Evolutionary conservation across 2,888 invertebrate genomes (phyloP), one percentile per base, ranked within the genome.

Genomic region (Neuroscelio doddi): DNA sequence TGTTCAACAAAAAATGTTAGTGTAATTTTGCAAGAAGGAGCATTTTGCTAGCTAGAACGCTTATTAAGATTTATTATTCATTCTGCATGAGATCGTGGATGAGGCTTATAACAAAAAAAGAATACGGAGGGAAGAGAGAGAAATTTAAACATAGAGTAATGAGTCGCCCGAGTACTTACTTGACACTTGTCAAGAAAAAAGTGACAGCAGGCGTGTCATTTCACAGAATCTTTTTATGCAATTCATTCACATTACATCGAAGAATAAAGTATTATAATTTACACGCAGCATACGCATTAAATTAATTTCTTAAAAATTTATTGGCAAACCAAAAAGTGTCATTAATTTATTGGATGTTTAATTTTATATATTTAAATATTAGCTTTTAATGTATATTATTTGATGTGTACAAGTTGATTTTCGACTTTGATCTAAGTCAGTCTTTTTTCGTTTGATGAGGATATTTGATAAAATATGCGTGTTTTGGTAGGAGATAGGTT

Each of bases 51-150:
- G 55, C 52, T 64, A 62, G 58, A 61, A 61, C 44, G 64, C 64
- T 68, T 68, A 62, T 64, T 68, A 64, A 58, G 50, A 45, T 62
- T 68, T 63, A 62, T 61, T 57, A 61, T 50, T 58, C 58, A 51
- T 58, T 55, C 34, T 53, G 56, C 63, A 59, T 67, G 21, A 63
- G 38, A 62, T 17, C 29, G 44, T 29, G 42, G n/a, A 32, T 34
- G 44, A 57, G 42, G 32, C n/a, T n/a, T n/a, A n/a, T n/a, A n/a
- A 56, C 56, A 30, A 46, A 42, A 32, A 38, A 44, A 51, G 39
- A 45, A 27, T 46, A 27, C 15, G 46, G 27, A 44, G 26, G 52
- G 27, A 36, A 47, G 36, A n/a, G 3, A 30, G 32, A 34, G 27
- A 12, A 47, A 29, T 8, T 42, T 21, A 32, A 24, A n/a, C n/a